Conservation (phyloP, 2,888 invertebrate genomes). For the Dasypogon diadema region DNA sequence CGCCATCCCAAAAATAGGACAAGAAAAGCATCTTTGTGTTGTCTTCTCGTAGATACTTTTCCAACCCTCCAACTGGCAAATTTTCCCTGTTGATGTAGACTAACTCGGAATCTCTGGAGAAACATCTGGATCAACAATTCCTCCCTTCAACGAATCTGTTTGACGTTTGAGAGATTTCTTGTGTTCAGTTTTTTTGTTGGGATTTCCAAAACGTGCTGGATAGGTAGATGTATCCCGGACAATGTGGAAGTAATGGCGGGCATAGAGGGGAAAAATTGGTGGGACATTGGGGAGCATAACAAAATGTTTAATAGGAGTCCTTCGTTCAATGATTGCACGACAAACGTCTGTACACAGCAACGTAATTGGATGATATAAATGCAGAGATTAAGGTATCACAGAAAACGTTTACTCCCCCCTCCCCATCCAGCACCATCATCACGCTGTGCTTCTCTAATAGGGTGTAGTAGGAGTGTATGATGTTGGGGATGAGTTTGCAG, state of each 20-base stretch:
- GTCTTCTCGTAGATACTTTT: not conserved
- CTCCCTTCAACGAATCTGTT: constrained; percentile 11
- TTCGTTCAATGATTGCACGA: constrained; percentile 49
- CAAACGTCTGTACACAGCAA: constrained; percentile 47
- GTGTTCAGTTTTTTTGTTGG: constrained; percentile 28
- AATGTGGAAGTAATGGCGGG: not conserved
- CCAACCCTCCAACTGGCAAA: not conserved
- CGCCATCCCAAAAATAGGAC: not conserved
- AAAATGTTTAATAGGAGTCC: constrained; percentile 47
- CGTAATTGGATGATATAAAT: constrained; percentile 56
- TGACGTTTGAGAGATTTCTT: constrained; percentile 45
- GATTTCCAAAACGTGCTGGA: constrained; percentile 25
- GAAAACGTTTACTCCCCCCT: constrained; percentile 18
- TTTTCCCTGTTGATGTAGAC: constrained; percentile 35
- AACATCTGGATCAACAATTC: constrained; percentile 46
- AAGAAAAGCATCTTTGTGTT: not conserved
- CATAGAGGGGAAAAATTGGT: not conserved
- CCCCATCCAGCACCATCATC: too few relatives aligned
- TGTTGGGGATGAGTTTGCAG: constrained; percentile 16
- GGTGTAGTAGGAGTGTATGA: not conserved
- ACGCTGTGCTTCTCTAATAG: not conserved
- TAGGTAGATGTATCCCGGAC: not conserved
- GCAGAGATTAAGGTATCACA: constrained; percentile 54
- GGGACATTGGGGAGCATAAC: constrained; percentile 16
- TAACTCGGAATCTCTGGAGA: constrained; percentile 22